A percentile compares a stretch with the other conserved stretches of the same genome.
Evolutionary conservation across 2,797 vertebrate genomes (phyloP).

Genomic region (Myotis myotis): DNA sequence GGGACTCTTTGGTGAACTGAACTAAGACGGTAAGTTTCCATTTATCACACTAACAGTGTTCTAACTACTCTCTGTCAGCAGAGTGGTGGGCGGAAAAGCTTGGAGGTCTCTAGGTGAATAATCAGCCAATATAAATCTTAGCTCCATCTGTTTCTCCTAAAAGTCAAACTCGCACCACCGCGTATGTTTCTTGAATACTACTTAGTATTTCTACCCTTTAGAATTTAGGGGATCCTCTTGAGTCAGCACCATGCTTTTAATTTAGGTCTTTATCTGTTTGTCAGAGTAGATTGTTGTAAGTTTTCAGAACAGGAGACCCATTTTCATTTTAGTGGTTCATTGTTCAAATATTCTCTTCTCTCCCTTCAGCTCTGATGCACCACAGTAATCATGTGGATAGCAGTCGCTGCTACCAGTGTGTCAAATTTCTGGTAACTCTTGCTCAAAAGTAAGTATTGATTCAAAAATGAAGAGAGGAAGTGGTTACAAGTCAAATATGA

Average conservation of each 20-base stretch:
- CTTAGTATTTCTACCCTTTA: not conserved
- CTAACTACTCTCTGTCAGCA: not conserved
- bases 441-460: conserved; percentile 95
- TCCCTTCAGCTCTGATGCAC: conserved; percentile 94
- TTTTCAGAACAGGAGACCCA: not conserved
- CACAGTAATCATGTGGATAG: conserved; percentile 99
- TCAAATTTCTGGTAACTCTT: conserved; percentile 97
- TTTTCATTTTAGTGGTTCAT: not conserved
- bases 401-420: conserved; percentile 99
- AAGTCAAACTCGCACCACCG: not conserved
- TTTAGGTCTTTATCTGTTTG: not conserved
- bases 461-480: not conserved
- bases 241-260: not conserved
- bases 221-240: not conserved
- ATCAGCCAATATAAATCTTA: not conserved
- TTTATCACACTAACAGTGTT: not conserved
- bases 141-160: not conserved
- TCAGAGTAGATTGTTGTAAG: not conserved
- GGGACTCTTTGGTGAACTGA: not conserved
- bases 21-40: not conserved
- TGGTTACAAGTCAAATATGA: not conserved
- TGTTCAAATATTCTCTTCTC: conserved; percentile 35
- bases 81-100: not conserved
- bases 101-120: not conserved
- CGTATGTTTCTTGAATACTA: not conserved